Percentiles rank a stretch among this genome's conserved stretches.
Evolutionary conservation across 2,113 vertebrate species (phyloP).

Genomic region (Centropristis striata): DNA sequence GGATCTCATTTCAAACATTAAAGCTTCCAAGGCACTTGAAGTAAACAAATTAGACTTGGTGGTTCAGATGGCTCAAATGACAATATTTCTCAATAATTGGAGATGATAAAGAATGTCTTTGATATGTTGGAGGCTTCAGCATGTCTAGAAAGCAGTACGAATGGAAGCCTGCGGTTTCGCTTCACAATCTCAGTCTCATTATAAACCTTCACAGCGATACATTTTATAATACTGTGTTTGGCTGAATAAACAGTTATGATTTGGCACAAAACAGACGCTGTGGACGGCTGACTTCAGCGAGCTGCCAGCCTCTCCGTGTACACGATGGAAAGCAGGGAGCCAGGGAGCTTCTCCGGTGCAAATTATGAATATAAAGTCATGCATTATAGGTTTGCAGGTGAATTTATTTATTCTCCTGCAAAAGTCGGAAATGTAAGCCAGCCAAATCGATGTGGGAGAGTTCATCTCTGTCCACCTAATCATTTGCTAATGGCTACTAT

Average conservation of each 20-base stretch:
- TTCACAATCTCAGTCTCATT: conserved; percentile 72
- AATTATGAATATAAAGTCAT: conserved; percentile 86
- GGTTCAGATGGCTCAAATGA: conserved; percentile 72
- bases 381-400: conserved; percentile 84
- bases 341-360: conserved; percentile 72
- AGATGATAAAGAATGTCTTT: conserved; percentile 75
- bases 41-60: conserved; percentile 76
- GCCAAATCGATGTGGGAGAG: conserved; percentile 85
- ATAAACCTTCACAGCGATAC: conserved; percentile 76
- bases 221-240: conserved; percentile 76
- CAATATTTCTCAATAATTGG: conserved; percentile 74
- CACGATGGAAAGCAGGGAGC: conserved; percentile 72
- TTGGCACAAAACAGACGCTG: conserved; percentile 76
- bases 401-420: conserved; percentile 86
- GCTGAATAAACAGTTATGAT: conserved; percentile 84
- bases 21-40: conserved; percentile 61
- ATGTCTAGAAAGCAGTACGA: conserved; percentile 58
- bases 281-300: conserved; percentile 74
- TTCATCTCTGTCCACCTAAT: conserved; percentile 88
- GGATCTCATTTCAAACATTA: conserved; percentile 62
- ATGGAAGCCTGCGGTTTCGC: conserved; percentile 58
- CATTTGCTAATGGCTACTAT: conserved; percentile 88
- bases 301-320: conserved; percentile 78
- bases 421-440: conserved; percentile 86
- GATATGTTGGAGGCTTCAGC: conserved; percentile 61